Conservation (phyloP, 2,888 invertebrate genomes). For the Platerodrilus igneus region DNA sequence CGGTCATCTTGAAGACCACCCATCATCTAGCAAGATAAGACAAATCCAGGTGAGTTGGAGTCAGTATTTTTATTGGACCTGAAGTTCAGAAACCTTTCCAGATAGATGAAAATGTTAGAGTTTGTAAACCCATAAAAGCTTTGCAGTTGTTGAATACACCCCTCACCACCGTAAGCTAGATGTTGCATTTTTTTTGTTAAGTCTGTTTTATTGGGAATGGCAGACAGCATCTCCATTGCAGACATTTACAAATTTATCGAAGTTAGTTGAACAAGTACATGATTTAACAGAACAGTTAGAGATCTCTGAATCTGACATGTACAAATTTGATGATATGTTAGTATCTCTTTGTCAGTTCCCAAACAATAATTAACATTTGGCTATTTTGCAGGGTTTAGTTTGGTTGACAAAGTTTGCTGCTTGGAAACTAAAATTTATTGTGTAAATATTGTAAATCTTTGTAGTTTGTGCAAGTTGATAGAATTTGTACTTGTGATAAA, state of each 20-base stretch:
- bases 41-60: too few relatives aligned
- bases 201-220: slow-evolving; percentile 75
- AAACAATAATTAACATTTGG: slow-evolving; percentile 46
- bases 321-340: slow-evolving; percentile 72
- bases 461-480: slow-evolving; percentile 23
- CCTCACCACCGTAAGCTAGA: too few relatives aligned
- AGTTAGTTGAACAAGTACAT: slow-evolving; percentile 52
- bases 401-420: too few relatives aligned
- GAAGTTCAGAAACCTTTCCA: too few relatives aligned
- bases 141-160: too few relatives aligned
- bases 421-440: slow-evolving; percentile 8
- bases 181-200: too few relatives aligned
- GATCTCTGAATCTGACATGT: slow-evolving; percentile 68
- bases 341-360: slow-evolving; percentile 64
- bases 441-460: slow-evolving; percentile 16
- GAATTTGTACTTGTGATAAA: slow-evolving; percentile 24
- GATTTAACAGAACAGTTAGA: slow-evolving; percentile 68
- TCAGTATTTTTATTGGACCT: too few relatives aligned
- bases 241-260: slow-evolving; percentile 46
- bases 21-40: too few relatives aligned
- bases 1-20: too few relatives aligned
- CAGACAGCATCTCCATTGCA: slow-evolving; percentile 57
- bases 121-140: too few relatives aligned
- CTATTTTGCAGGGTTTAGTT: too few relatives aligned
- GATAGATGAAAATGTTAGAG: too few relatives aligned